A percentile compares a stretch with the other conserved stretches of the same genome.
These are phyloP conservation scores for Dione juno DNA, from an alignment of 2,888 invertebrate species.

Conservation along the genomic window DNA sequence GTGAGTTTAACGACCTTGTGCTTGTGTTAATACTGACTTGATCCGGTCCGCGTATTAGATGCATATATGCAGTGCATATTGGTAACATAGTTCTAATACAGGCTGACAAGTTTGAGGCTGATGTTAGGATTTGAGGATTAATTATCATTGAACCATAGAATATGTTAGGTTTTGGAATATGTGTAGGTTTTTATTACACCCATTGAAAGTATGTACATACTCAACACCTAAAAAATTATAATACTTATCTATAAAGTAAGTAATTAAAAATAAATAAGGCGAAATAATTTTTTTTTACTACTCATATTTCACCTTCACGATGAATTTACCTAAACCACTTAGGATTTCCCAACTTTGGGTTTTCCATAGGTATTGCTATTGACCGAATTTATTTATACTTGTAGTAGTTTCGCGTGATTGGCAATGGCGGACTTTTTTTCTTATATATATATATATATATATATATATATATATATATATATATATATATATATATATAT, in stretches of 20 bases:
- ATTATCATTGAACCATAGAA: background rate
- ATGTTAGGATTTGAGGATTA: slow-evolving; percentile 14
- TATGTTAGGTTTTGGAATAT: too few relatives aligned
- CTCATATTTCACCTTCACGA: background rate
- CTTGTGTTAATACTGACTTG: slow-evolving; percentile 47
- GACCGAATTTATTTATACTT: slow-evolving; percentile 31
- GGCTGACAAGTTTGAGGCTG: slow-evolving; percentile 31
- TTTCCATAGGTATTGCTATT: slow-evolving; percentile 49
- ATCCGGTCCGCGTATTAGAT: slow-evolving; percentile 45
- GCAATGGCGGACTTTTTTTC: slow-evolving; percentile 6
- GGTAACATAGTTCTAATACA: slow-evolving; percentile 29
- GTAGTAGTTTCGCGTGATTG: slow-evolving; percentile 2
- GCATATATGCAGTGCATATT: slow-evolving; percentile 43
- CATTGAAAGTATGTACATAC: too few relatives aligned
- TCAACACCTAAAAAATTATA: too few relatives aligned
- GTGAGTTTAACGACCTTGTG: slow-evolving; percentile 54
- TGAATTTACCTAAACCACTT: slow-evolving; percentile 33
- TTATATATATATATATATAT: background rate
- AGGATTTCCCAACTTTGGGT: slow-evolving; percentile 51
- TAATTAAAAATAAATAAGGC: background rate
- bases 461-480: too few relatives aligned
- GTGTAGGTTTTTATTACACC: too few relatives aligned
- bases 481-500: too few relatives aligned
- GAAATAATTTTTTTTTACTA: slow-evolving; percentile 2
- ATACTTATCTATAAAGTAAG: too few relatives aligned